Evolutionary conservation across 1,140 invertebrate species (phyloP), one percentile per base, ranked within the genome.

Genomic region (Scaptodrosophila lebanonensis): DNA sequence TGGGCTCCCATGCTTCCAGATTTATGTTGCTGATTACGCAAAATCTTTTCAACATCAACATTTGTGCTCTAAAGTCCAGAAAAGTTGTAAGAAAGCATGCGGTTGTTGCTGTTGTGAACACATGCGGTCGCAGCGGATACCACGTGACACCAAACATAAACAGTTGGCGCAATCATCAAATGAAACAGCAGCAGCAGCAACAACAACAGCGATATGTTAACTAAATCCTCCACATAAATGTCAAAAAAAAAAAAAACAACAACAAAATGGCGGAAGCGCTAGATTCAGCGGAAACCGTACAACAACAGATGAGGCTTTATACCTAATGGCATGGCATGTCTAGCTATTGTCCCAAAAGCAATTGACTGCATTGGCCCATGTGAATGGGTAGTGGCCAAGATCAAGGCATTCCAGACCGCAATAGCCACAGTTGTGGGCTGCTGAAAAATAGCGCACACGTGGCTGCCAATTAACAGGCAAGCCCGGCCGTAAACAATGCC

Each of bases 71-170:
- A 15, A 12, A 17, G 9, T 7, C 13, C 16, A 7, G n/a, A 13
- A 12, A 11, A 7, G 2, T 9, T n/a, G 38, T 29, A 16, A 16
- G 44, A 62, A 32, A 44, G 18, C 22, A 56, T 30, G 47, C 58
- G 62, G 42, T 63, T 63, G 44, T 56, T 61, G 56, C 54, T 33
- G 32, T 33, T 33, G 8, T 13, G 3, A 33, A 3, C 75, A 82
- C 73, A 82, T 82, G 65, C 68, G 75, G 32, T 11, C 12, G 8
- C 3, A n/a, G 60, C 75, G 69, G 61, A 70, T 70, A 58, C 75
- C 75, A 82, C 75, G 75, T 82, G 75, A 82, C 76, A 82, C 18
- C 39, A 9, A 50, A 49, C 65, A 73, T 79, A 73, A 82, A 82
- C 75, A 76, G 48, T 50, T 58, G 56, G 29, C 57, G 8, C 69